A percentile compares a stretch with the other conserved stretches of the same genome.
These are phyloP conservation scores for Sarcophaga caerulescens DNA, from an alignment of 2,888 invertebrate genomes.

Conservation along the genomic window DNA sequence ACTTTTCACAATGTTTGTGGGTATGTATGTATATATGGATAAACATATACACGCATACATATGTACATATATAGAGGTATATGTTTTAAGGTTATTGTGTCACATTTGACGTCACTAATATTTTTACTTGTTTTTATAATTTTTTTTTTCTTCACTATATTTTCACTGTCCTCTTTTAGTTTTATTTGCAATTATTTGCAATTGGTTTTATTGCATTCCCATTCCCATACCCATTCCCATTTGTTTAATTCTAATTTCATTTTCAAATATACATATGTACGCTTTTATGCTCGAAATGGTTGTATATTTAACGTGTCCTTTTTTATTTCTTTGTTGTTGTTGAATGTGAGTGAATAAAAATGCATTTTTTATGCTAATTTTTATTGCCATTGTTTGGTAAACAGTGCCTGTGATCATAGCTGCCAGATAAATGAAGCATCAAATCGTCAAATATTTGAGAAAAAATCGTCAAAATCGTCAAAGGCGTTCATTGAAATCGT, in stretches of 20 bases:
- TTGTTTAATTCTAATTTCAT: no score
- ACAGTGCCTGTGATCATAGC: no score
- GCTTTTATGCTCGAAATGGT: no score
- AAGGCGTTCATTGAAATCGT: no score
- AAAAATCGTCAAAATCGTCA: no score
- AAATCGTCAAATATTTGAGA: no score
- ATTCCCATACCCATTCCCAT: no score
- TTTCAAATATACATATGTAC: no score
- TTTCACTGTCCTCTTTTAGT: not conserved
- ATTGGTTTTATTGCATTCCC: not conserved
- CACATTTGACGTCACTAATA: slow-evolving; percentile 73
- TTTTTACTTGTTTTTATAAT: slow-evolving; percentile 52
- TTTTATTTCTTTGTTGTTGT: not conserved
- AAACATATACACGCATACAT: no score
- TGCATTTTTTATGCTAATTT: slow-evolving; percentile 14
- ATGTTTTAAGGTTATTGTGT: slow-evolving; percentile 73
- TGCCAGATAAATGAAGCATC: no score
- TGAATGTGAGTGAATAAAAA: slow-evolving; percentile 7
- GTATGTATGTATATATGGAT: not conserved
- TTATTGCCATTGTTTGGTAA: no score
- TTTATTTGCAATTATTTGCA: not conserved
- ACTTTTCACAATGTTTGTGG: not conserved
- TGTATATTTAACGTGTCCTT: no score
- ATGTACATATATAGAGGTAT: not conserved
- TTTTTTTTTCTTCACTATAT: not conserved